These are phyloP conservation scores for Merluccius polli DNA, from an alignment of 2,797 vertebrate genomes.

Conservation along the genomic window DNA sequence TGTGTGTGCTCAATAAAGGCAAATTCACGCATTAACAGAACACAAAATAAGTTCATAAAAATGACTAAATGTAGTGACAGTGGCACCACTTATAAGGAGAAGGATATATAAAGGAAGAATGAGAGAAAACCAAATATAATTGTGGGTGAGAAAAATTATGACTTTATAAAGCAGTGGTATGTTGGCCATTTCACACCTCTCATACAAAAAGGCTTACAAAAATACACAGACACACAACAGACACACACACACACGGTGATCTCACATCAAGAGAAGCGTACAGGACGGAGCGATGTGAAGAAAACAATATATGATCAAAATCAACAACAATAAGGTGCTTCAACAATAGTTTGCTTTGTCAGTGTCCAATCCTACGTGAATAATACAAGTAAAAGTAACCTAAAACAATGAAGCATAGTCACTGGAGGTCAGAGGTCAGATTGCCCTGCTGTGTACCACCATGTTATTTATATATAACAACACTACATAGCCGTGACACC, in stretches of 20 bases:
- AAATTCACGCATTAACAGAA: background rate
- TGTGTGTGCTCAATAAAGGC: background rate
- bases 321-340: constrained; percentile 82
- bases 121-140: constrained; percentile 60
- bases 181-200: constrained; percentile 78
- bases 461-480: constrained; percentile 1
- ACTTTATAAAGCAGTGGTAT: constrained; percentile 79
- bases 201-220: constrained; percentile 90
- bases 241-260: constrained; percentile 22
- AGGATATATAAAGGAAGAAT: constrained; percentile 44
- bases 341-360: constrained; percentile 47
- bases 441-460: constrained; percentile 24
- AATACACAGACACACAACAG: constrained; percentile 45
- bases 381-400: constrained; percentile 39
- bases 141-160: constrained; percentile 74
- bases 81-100: constrained; percentile 22
- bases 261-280: constrained; percentile 43
- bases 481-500: constrained; percentile 39
- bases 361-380: constrained; percentile 47
- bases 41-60: background rate
- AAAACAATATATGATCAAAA: constrained; percentile 52
- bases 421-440: constrained; percentile 26
- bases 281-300: constrained; percentile 43
- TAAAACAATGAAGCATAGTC: constrained; percentile 30
- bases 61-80: background rate